Evolutionary conservation across 2,797 vertebrate genomes (phyloP), one percentile per base, ranked within the genome.

Genomic region (Argyrosomus regius): DNA sequence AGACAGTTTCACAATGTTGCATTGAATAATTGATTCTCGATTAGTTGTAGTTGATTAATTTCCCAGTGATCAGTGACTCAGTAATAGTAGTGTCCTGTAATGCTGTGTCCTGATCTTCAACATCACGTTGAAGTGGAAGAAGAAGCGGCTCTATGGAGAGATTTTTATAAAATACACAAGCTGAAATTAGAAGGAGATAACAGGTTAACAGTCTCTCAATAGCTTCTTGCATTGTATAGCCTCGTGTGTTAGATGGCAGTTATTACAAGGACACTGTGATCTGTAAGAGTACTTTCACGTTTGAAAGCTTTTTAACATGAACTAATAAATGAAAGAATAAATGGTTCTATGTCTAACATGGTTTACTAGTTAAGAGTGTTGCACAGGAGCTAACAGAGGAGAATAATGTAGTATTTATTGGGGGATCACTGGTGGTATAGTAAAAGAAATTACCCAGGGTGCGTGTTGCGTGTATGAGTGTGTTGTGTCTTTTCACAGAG

Each of bases 401-500:
- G n/a, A 49, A 35, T 18, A 0, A 45, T 26, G 1, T 20, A 2
- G 43, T 6, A 45, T 56, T 52, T 11, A 35, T 48, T 62, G 1
- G 26, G 46, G 46, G 20, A 69, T 72, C 31, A 69, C 46, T 43
- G 24, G 5, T 75, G 56, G 46, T 52, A 9, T 60, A 28, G 68
- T 43, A 3, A 53, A 39, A 28, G 5, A 65, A 20, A 56, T 53
- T 4, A 76, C 72, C 20, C 13, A 50, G 61, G 65, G 57, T 74
- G 58, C 75, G 56, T 49, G 70, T 67, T 69, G 39, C 1, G 0
- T 70, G 39, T 66, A 8, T 83, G 39, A 65, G 62, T 63, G 57
- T 75, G 59, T 65, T 82, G 56, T 73, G 65, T 78, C 12, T 78
- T 81, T 83, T 75, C 56, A 73, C 52, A 58, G 64, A 80, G 83